Evolutionary conservation across 2,113 vertebrate species (phyloP).

Genomic region (Thinocorus orbignyianus): DNA sequence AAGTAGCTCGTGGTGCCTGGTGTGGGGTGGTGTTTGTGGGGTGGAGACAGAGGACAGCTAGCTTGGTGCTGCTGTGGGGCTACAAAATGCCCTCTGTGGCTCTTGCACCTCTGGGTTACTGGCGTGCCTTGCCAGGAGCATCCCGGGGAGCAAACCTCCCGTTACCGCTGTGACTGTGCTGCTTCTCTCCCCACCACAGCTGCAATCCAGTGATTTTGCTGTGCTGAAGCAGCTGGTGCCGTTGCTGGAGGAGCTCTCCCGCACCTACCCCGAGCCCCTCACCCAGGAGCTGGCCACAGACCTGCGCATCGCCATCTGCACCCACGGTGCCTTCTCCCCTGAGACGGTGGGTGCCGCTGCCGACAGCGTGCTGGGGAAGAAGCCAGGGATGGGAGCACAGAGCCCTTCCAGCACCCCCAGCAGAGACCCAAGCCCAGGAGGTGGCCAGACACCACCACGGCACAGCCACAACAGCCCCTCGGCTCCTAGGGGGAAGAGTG

Average conservation of each 20-base stretch:
- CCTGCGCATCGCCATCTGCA: conserved; percentile 85
- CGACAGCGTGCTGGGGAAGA: not conserved
- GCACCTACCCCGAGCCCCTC: conserved; percentile 78
- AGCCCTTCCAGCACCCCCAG: fast-evolving
- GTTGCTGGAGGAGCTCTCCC: conserved; percentile 80
- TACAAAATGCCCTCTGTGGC: not conserved
- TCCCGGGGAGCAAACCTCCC: fast-evolving
- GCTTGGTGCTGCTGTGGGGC: fast-evolving
- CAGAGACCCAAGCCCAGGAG: not conserved
- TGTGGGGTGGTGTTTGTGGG: not conserved
- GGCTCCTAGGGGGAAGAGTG: fast-evolving
- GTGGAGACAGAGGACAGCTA: fast-evolving
- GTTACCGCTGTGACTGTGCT: fast-evolving
- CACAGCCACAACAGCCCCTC: not conserved
- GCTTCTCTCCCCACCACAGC: conserved; percentile 56
- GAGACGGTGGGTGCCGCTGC: conserved; percentile 50
- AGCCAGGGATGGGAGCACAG: not conserved
- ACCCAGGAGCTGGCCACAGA: conserved; percentile 88
- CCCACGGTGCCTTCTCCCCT: conserved; percentile 81
- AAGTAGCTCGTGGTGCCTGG: fast-evolving
- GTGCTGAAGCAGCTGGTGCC: conserved; percentile 81
- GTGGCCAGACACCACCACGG: fast-evolving
- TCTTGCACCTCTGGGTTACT: not conserved
- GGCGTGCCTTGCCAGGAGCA: not conserved
- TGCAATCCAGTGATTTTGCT: conserved; percentile 78